phyloP scores from a whole-genome alignment of 1,140 invertebrate genomes.

The Coboldia fuscipes region DNA sequence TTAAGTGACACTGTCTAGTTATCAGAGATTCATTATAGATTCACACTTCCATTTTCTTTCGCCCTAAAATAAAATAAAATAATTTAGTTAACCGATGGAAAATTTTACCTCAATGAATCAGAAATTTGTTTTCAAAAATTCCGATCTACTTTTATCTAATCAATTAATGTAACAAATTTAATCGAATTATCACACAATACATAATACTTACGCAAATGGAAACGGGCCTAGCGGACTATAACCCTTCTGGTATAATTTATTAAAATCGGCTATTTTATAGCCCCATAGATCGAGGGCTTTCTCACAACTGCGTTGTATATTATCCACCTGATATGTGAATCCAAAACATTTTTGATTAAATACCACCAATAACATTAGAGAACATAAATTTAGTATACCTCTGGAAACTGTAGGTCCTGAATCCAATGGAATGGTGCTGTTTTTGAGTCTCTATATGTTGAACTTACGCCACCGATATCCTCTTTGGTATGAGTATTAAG shows the following conservation, averaged over 20 bases:
- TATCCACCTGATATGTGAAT: conserved; percentile 11
- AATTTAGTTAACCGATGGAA: no score
- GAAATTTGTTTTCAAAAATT: no score
- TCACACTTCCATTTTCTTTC: no score
- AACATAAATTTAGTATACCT: no score
- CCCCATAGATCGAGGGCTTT: conserved; percentile 64
- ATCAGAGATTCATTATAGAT: no score
- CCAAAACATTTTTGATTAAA: background rate
- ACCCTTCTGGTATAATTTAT: conserved; percentile 10
- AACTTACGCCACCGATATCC: conserved; percentile 57
- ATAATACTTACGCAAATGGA: conserved; percentile 20
- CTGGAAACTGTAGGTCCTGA: conserved; percentile 41
- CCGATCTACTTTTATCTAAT: no score
- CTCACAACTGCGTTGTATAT: conserved; percentile 38
- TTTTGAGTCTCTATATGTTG: conserved; percentile 63
- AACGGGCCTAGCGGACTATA: conserved; percentile 19
- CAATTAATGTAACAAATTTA: no score
- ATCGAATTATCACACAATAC: no score
- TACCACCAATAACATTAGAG: background rate
- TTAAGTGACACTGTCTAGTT: no score
- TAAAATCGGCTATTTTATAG: conserved; percentile 33
- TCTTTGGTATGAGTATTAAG: conserved; percentile 59
- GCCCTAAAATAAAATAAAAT: no score
- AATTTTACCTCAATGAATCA: no score
- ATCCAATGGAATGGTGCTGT: conserved; percentile 69